Base-by-base conservation (phyloP, 2,113 vertebrate genomes). In the Microtus ochrogaster region DNA sequence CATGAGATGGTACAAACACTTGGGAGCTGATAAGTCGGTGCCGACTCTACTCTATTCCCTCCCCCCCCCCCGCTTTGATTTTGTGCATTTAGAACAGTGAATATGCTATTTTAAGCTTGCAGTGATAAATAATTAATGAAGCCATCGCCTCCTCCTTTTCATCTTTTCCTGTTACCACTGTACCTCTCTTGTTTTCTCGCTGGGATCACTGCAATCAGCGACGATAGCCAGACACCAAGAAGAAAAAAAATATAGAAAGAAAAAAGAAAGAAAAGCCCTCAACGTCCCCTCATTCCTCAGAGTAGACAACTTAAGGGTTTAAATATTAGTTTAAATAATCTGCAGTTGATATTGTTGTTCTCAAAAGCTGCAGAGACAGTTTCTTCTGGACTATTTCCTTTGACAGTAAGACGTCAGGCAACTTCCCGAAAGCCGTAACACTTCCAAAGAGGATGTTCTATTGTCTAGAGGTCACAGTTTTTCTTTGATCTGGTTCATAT, bases 401-500 rank as follows among this genome's bases (percentile, higher is more conserved):
- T 73, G 83, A 86, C 73, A 19, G 7, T 77, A 52, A 82, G 9
- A 65, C 7, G 44, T 92, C 55, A 63, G 76, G 66, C 44, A 81
- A 65, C 78, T 89, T 92, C 30, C 11, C 39, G 49, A 70, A 61
- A 90, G 85, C 17, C 44, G 78, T 2, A 39, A 28, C 13, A 84
- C 24, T 89, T 55, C 39, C 52, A 73, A 95, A 92, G 72, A 26
- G 0, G 47, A 90, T 90, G 85, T 94, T 73, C 39, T 52, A 81
- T 72, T 92, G 58, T 66, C 47, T 74, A 94, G 66, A 73, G 55
- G 63, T 92, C 36, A 77, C 5, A 44, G 13, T 92, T 95, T 95
- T 92, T 63, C 63, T 76, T 96, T 47, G 30, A n/a, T 94, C 39
- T 96, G 81, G 47, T 86, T 89, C 68, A 4, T 63, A 73, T 89